Evolutionary conservation across 2,888 invertebrate species (phyloP).

Genomic region (Diaprepes abbreviatus): DNA sequence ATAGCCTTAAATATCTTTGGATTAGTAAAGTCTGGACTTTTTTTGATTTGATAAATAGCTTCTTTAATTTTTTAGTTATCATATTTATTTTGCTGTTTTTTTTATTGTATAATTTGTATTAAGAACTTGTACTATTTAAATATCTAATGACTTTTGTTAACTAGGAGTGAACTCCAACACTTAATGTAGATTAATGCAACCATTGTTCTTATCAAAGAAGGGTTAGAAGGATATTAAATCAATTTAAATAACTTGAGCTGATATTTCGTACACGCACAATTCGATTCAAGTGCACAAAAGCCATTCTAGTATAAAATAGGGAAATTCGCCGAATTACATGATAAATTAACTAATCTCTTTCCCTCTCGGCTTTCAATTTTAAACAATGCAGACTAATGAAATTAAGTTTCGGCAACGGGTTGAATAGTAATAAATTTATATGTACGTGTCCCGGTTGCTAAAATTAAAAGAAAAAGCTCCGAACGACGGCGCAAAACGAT

Average conservation of each 20-base stretch:
- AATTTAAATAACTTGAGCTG: conserved; percentile 59
- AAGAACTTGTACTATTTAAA: neutral
- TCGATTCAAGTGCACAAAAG: conserved; percentile 61
- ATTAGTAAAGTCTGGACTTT: too few species aligned
- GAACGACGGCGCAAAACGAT: conserved; percentile 54
- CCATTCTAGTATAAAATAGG: conserved; percentile 62
- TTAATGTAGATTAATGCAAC: conserved; percentile 21
- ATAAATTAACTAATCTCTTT: conserved; percentile 67
- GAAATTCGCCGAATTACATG: conserved; percentile 65
- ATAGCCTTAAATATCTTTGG: too few species aligned
- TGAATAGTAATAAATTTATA: conserved; percentile 67
- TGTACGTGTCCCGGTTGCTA: conserved; percentile 62
- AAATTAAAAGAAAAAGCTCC: conserved; percentile 60
- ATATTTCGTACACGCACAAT: conserved; percentile 62
- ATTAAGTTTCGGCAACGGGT: conserved; percentile 68
- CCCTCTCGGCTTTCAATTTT: conserved; percentile 65
- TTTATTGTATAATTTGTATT: too few species aligned
- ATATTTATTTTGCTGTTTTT: too few species aligned
- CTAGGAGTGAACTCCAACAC: neutral
- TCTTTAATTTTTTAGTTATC: too few species aligned
- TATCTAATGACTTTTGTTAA: neutral
- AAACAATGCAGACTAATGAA: conserved; percentile 69
- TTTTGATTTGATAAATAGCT: too few species aligned
- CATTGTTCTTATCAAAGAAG: conserved; percentile 53
- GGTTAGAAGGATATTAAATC: conserved; percentile 58